Conservation (phyloP, 1,140 invertebrate species). For the Goniozus legneri region DNA sequence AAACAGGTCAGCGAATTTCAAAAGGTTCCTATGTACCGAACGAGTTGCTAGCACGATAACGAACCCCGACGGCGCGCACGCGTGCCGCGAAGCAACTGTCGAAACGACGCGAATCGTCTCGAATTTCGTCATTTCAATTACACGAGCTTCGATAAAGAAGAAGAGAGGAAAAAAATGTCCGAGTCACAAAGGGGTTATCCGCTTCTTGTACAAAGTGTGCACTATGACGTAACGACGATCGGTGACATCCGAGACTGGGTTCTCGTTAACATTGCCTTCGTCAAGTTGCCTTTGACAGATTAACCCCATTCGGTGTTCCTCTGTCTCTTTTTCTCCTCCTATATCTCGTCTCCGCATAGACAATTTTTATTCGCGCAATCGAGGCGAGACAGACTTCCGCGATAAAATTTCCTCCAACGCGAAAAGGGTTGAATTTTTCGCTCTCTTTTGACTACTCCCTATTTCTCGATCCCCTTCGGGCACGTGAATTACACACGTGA, state of each 20-base stretch:
- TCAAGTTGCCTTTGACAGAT: conserved; percentile 24
- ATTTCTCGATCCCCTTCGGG: too few relatives aligned
- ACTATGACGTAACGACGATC: conserved; percentile 27
- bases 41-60: background rate
- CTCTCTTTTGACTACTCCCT: too few relatives aligned
- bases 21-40: conserved; percentile 8
- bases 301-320: too few relatives aligned
- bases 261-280: conserved; percentile 29
- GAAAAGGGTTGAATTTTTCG: too few relatives aligned
- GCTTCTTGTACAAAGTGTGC: conserved; percentile 12
- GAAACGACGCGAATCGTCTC: background rate
- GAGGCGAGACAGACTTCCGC: too few relatives aligned
- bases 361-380: too few relatives aligned
- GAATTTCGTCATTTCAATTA: background rate
- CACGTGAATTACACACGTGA: too few relatives aligned
- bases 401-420: too few relatives aligned
- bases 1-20: conserved; percentile 22
- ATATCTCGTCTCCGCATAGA: too few relatives aligned
- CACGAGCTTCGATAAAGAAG: background rate
- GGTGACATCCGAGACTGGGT: conserved; percentile 13
- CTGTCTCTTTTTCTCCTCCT: too few relatives aligned
- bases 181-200: background rate
- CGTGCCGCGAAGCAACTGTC: background rate
- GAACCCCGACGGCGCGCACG: too few relatives aligned
- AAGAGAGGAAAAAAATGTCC: background rate